These are phyloP conservation scores for Hystrix brachyura DNA, from an alignment of 2,113 vertebrate species.

Conservation along the genomic window DNA sequence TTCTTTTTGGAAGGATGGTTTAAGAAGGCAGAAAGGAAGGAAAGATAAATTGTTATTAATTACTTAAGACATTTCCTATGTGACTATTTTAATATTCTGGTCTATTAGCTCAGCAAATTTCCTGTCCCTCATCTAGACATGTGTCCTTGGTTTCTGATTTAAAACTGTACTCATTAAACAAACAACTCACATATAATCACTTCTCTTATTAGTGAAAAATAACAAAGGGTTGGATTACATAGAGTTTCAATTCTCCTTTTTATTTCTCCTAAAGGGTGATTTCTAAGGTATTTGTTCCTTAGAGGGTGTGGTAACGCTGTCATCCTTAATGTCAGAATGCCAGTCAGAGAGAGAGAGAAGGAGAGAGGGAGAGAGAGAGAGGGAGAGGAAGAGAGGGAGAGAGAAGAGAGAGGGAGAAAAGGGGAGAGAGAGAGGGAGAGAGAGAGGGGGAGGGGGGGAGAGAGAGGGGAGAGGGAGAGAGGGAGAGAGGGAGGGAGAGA, in stretches of 20 bases:
- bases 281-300: neutral
- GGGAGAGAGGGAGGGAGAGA: neutral
- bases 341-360: neutral
- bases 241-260: neutral
- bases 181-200: neutral
- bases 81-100: constrained; percentile 5
- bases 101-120: neutral
- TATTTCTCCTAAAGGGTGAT: neutral
- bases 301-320: neutral
- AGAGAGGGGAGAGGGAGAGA: neutral
- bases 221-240: neutral
- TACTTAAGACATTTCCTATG: neutral
- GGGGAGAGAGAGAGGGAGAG: neutral
- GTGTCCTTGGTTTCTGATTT: neutral
- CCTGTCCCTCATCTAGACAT: neutral
- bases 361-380: neutral
- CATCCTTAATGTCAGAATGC: neutral
- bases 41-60: neutral
- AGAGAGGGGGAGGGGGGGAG: neutral
- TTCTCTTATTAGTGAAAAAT: neutral
- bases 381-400: neutral
- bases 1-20: neutral
- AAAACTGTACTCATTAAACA: neutral
- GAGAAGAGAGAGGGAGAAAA: no score
- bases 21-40: neutral